phyloP scores from a whole-genome alignment of 2,888 invertebrate genomes.

The Parnassius glacialis region DNA sequence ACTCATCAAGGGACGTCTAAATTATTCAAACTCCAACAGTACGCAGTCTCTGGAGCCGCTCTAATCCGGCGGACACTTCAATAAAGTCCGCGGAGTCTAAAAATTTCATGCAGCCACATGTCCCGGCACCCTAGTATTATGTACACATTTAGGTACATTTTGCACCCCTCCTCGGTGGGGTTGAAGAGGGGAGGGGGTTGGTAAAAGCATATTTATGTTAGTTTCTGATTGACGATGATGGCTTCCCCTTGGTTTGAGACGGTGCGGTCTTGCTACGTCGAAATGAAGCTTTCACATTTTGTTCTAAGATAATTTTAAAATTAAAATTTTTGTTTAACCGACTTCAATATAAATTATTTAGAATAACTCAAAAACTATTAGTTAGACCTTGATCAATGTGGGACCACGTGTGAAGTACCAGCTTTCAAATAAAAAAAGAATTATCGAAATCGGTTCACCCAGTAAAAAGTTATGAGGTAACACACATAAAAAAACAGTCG shows the following conservation, averaged over 20 bases:
- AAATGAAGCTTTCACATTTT: constrained; percentile 31
- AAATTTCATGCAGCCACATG: constrained; percentile 48
- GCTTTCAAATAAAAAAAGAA: no score
- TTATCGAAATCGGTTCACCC: no score
- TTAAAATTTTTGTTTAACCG: no score
- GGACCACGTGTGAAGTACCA: no score
- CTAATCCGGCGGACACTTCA: constrained; percentile 28
- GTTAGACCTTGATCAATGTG: no score
- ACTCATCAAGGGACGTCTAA: constrained; percentile 4
- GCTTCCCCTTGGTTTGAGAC: constrained; percentile 55
- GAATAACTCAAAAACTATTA: no score
- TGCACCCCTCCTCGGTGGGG: constrained; percentile 27
- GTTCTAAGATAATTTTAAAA: not conserved
- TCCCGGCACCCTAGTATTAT: constrained; percentile 28
- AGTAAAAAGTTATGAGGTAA: no score
- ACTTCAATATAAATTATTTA: no score
- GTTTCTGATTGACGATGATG: constrained; percentile 72
- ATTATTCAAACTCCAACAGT: constrained; percentile 12
- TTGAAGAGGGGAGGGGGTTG: constrained; percentile 29
- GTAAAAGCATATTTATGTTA: constrained; percentile 77
- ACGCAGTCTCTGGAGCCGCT: not conserved
- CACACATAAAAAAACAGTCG: no score
- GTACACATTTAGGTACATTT: constrained; percentile 32
- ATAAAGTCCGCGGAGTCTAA: constrained; percentile 38
- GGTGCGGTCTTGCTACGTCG: constrained; percentile 39